Evolutionary conservation across 2,888 invertebrate species (phyloP), one percentile per base, ranked within the genome.

Genomic region (Anoncus sp.): DNA sequence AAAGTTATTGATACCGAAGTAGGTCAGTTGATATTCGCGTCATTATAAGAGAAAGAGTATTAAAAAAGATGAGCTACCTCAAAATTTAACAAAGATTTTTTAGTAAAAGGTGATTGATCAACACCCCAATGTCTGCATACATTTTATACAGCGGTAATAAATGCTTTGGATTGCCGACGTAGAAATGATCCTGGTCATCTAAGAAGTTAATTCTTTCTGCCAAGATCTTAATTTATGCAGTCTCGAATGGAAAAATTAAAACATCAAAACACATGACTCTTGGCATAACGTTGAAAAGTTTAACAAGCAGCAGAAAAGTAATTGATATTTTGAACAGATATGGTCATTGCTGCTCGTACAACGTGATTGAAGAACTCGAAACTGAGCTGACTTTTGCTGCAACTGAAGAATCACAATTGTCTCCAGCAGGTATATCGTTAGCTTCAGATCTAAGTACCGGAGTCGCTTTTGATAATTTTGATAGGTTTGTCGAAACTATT

Each of bases 231-330:
- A 81, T 86, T 38, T 84, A 82, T 65, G 69, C 70, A 1, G 75
- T 84, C 35, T 67, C 75, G n/a, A 83, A 84, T 70, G 83, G 84
- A 24, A 31, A 35, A 66, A 75, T 87, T 10, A 86, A 85, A 79
- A 82, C 84, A 6, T 76, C 81, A 24, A 86, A 86, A 67, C 85
- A 86, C 57, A 75, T 31, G 31, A 31, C 31, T 31, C 31, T 31
- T 87, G 27, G 82, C 73, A n/a, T 80, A 89, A 9, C 87, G 87
- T 18, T 86, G 51, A 87, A 86, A 81, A 79, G 80, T 71, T 76
- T 84, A 49, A 85, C 83, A 0, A 83, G 81, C 51, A 84, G 83
- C 59, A 80, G 60, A 70, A 82, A 84, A 79, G 73, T 83, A 3
- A 72, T 85, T 12, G 63, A 83, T 27, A 85, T 87, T 40, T 43